Conservation (phyloP, 1,140 invertebrate genomes). For the Bombus breviceps region DNA sequence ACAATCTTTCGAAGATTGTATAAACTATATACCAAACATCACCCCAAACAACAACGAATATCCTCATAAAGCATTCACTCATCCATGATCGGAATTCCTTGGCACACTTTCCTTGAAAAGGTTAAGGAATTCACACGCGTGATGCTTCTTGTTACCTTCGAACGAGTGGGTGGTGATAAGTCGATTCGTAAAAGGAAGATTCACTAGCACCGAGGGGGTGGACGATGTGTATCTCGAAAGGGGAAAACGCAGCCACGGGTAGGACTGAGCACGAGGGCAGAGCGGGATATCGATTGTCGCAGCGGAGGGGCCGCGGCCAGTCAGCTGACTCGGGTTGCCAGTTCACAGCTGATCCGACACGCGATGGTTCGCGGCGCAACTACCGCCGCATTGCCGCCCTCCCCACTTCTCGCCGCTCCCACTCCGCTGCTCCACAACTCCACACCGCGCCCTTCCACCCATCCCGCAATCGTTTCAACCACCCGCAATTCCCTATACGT, state of each 20-base stretch:
- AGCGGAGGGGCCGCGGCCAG: slow-evolving; percentile 62
- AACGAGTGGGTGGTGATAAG: neutral
- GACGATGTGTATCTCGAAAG: slow-evolving; percentile 5
- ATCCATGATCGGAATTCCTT: too few species aligned
- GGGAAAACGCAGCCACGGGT: neutral
- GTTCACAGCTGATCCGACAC: slow-evolving; percentile 75
- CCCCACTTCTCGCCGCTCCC: slow-evolving; percentile 1
- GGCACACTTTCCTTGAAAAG: neutral
- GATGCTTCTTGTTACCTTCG: neutral
- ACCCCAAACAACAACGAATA: neutral
- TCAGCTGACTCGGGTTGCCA: slow-evolving; percentile 78
- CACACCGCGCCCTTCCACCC: neutral
- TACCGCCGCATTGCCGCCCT: slow-evolving; percentile 73
- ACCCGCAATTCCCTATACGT: neutral
- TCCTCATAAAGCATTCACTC: too few species aligned
- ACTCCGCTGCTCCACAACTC: neutral
- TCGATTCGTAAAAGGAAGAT: slow-evolving; percentile 1
- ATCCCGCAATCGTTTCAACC: neutral
- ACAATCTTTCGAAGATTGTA: neutral
- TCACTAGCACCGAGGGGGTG: neutral
- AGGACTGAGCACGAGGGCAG: slow-evolving; percentile 26
- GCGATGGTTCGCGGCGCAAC: slow-evolving; percentile 72
- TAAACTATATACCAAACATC: neutral
- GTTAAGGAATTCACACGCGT: slow-evolving; percentile 9
- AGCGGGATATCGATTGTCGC: slow-evolving; percentile 75